Conservation (phyloP, 1,140 invertebrate genomes). For the Scaptomyza graminum region DNA sequence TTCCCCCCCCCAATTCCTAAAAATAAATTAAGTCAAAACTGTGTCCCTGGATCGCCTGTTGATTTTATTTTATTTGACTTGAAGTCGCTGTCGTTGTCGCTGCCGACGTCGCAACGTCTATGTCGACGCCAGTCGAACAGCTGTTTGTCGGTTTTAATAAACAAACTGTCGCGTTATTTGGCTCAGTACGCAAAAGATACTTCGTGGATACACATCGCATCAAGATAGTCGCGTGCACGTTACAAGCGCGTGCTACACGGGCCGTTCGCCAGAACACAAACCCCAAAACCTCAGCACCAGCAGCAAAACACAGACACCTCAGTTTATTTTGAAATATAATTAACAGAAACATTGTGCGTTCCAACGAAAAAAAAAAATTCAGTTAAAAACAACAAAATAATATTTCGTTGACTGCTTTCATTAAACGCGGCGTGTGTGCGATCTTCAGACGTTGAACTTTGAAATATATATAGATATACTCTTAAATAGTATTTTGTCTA, state of each 20-base stretch:
- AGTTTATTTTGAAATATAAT: neutral
- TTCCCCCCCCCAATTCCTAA: neutral
- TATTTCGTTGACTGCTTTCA: conserved; percentile 20
- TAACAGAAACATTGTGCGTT: conserved; percentile 1
- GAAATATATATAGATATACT: conserved; percentile 3
- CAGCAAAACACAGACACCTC: neutral
- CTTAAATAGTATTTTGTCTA: neutral
- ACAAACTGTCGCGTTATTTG: conserved; percentile 57
- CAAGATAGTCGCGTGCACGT: conserved; percentile 33
- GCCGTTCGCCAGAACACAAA: conserved; percentile 46
- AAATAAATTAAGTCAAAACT: conserved; percentile 10
- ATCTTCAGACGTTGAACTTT: conserved; percentile 41
- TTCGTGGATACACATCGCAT: conserved; percentile 69
- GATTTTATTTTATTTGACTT: conserved; percentile 46
- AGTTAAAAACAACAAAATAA: neutral
- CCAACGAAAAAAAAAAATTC: conserved; percentile 1
- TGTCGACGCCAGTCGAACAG: conserved; percentile 51
- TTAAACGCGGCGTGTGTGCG: conserved; percentile 29
- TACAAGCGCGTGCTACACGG: conserved; percentile 61
- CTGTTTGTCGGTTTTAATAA: conserved; percentile 74
- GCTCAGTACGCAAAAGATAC: conserved; percentile 69
- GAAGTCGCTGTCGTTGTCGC: conserved; percentile 5
- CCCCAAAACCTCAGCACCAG: conserved; percentile 23
- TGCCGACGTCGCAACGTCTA: neutral
- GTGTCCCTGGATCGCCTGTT: conserved; percentile 35